phyloP scores from a whole-genome alignment of 2,888 invertebrate species.

The Epinotia nisella region DNA sequence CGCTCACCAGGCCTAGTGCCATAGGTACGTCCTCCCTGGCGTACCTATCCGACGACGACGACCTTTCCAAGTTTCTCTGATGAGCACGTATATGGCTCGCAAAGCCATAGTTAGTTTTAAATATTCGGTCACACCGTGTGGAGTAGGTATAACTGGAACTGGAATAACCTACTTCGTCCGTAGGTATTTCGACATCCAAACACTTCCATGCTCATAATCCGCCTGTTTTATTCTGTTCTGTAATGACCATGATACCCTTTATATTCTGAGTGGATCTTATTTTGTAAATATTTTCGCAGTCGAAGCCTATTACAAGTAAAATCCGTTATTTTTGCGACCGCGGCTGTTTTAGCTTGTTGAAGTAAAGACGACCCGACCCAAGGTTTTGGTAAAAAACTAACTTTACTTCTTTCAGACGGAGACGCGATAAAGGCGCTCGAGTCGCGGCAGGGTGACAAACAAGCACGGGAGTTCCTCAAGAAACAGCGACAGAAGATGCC shows the following conservation, averaged over 20 bases:
- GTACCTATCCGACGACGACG: background rate
- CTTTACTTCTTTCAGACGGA: constrained; percentile 78
- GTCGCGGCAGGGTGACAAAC: constrained; percentile 93
- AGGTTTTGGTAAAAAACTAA: background rate
- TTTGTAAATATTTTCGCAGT: too few species aligned
- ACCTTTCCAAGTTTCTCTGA: background rate
- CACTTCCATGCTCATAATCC: too few species aligned
- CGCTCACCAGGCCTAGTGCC: constrained; percentile 88
- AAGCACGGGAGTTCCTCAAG: constrained; percentile 95
- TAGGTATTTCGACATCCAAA: too few species aligned
- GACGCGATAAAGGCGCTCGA: constrained; percentile 91
- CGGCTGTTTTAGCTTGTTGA: background rate
- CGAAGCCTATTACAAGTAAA: too few species aligned
- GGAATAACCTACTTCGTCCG: too few species aligned
- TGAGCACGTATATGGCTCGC: background rate
- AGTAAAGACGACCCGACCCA: background rate
- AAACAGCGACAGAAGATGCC: constrained; percentile 88
- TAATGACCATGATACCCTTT: too few species aligned
- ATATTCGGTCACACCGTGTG: too few species aligned
- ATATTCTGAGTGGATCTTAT: too few species aligned
- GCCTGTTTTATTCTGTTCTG: too few species aligned
- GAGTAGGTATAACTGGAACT: too few species aligned
- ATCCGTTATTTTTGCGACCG: too few species aligned
- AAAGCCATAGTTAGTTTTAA: too few species aligned
- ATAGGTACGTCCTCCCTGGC: constrained; percentile 41